Evolutionary conservation across 2,113 vertebrate genomes (phyloP).

Genomic region (Cyprinodon tularosa): DNA sequence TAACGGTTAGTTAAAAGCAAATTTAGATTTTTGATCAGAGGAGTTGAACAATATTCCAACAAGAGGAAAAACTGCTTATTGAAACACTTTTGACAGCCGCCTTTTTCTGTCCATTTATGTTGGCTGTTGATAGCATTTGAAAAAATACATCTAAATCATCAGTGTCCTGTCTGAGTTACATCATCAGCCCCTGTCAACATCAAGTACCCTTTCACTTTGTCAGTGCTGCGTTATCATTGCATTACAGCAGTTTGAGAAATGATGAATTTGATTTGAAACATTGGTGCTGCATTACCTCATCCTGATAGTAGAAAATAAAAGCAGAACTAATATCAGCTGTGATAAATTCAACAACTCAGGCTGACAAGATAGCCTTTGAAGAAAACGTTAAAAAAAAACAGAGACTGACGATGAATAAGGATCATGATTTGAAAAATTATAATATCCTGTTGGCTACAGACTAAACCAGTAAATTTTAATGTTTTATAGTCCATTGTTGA

Average conservation of each 20-base stretch:
- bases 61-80: not conserved
- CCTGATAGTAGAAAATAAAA: slow-evolving; percentile 37
- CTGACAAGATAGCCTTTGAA: not conserved
- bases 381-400: not conserved
- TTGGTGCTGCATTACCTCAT: slow-evolving; percentile 58
- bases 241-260: slow-evolving; percentile 43
- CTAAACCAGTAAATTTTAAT: not conserved
- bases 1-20: not conserved
- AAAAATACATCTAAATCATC: not conserved
- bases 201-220: slow-evolving; percentile 32
- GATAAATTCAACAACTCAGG: slow-evolving; percentile 18
- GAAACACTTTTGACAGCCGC: not conserved
- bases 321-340: slow-evolving; percentile 20
- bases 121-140: not conserved
- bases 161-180: slow-evolving; percentile 5
- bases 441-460: not conserved
- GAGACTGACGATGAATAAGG: slow-evolving; percentile 13
- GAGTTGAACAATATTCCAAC: not conserved
- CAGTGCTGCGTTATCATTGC: slow-evolving; percentile 39
- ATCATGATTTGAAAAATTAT: not conserved
- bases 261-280: slow-evolving; percentile 52
- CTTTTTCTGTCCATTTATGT: not conserved
- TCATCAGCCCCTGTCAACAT: slow-evolving; percentile 30
- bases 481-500: not conserved
- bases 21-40: not conserved